These are phyloP conservation scores for Diogma glabrata DNA, from an alignment of 2,888 invertebrate genomes.

Conservation along the genomic window DNA sequence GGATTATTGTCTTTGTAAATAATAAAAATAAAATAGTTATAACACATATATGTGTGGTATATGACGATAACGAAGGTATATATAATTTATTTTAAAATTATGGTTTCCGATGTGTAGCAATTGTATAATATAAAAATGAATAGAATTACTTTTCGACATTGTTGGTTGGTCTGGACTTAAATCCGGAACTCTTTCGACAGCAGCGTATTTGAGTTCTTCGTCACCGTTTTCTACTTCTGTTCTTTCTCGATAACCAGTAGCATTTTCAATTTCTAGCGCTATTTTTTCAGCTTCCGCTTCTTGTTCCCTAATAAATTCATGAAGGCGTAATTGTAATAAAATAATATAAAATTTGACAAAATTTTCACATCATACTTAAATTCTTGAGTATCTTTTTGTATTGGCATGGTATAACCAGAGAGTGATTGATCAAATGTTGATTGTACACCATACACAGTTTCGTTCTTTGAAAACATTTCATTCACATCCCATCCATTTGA, in stretches of 20 bases:
- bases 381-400: slow-evolving; percentile 80
- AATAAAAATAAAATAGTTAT: no score
- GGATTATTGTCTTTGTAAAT: no score
- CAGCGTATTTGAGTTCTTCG: slow-evolving; percentile 78
- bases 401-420: slow-evolving; percentile 80
- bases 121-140: not conserved
- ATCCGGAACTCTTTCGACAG: slow-evolving; percentile 55
- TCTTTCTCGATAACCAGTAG: slow-evolving; percentile 68
- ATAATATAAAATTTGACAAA: not conserved
- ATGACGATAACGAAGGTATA: no score
- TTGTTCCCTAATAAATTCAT: slow-evolving; percentile 30
- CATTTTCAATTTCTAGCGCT: slow-evolving; percentile 86
- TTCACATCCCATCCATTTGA: slow-evolving; percentile 93
- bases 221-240: slow-evolving; percentile 86
- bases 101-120: no score
- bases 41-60: no score
- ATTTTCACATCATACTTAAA: slow-evolving; percentile 46
- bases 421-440: slow-evolving; percentile 87
- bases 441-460: slow-evolving; percentile 80
- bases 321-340: no score
- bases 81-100: no score
- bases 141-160: slow-evolving; percentile 9
- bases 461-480: slow-evolving; percentile 94
- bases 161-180: slow-evolving; percentile 15
- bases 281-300: slow-evolving; percentile 69